Percentiles rank a stretch among this genome's conserved stretches.
phyloP scores from a whole-genome alignment of 2,113 vertebrate species.

The Tursiops truncatus region DNA sequence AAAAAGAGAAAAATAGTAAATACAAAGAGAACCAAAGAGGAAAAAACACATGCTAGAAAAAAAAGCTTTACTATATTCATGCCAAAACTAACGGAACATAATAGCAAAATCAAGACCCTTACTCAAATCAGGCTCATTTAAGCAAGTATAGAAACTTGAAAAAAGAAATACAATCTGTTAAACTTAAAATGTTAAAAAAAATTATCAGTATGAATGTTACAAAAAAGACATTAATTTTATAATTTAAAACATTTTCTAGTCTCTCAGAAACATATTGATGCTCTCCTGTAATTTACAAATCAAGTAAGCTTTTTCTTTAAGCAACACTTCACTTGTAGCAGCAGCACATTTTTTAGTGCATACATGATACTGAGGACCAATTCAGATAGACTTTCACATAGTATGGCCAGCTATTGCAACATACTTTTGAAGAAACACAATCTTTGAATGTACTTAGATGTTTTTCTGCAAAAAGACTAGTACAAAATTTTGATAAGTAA shows the following conservation, averaged over 20 bases:
- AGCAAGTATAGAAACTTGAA: conserved; percentile 78
- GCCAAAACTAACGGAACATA: conserved; percentile 84
- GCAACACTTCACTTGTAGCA: conserved; percentile 59
- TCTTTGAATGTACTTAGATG: conserved; percentile 66
- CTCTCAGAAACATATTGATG: conserved; percentile 53
- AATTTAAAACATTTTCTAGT: conserved; percentile 56
- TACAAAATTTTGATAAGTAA: conserved; percentile 65
- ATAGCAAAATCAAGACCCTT: conserved; percentile 81
- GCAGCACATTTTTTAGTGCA: conserved; percentile 66
- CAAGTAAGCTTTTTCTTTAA: conserved; percentile 53
- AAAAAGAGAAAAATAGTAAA: conserved; percentile 85
- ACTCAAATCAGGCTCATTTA: conserved; percentile 79
- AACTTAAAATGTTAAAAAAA: conserved; percentile 69
- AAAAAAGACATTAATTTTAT: conserved; percentile 66
- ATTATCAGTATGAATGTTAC: conserved; percentile 61
- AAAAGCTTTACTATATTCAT: conserved; percentile 84
- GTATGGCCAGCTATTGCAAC: conserved; percentile 4
- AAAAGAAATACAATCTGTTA: conserved; percentile 74
- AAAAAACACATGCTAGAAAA: conserved; percentile 86
- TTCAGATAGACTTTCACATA: conserved; percentile 69
- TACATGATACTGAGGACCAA: conserved; percentile 64
- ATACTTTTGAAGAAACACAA: conserved; percentile 69
- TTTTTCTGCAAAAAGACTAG: conserved; percentile 71
- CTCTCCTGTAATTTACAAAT: conserved; percentile 60
- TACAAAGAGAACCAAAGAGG: conserved; percentile 87